Base-by-base conservation (phyloP, 2,888 invertebrate species). In the Teleiodes luculella region DNA sequence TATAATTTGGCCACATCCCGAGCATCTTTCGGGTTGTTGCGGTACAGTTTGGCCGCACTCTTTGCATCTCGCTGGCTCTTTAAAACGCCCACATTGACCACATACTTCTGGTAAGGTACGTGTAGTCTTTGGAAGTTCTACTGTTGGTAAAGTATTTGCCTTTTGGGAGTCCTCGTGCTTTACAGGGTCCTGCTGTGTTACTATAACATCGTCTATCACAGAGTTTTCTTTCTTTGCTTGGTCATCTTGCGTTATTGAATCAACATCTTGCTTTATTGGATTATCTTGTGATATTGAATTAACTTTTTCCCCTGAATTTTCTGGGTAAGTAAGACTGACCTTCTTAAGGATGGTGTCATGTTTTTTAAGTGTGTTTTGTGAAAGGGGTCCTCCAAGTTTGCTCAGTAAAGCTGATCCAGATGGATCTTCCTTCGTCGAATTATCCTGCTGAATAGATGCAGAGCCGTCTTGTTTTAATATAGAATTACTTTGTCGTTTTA, bases 1-100 rank as follows among this genome's bases (percentile, higher is more conserved):
- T 20, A 48, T 16, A 20, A 48, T 20, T 13, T 48, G 48, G 20
- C 48, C 48, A 35, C 48, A 48, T 2, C 20, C 48, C n/a, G 18
- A 35, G 13, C 48, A 48, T 35, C 16, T 20, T 20, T 48, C 20
- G 2, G 35, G 35, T 6, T 35, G 4, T 10, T 33, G 35, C 33
- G 18, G 14, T 13, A 48, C n/a, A 10, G 20, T 11, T 35, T 48
- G 48, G 18, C 48, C 48, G 13, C 48, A 48, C 6, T 35, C 18
- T 20, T 33, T 33, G 18, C 48, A 48, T 48, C 5, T 16, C 0
- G 35, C 20, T 20, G 48, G 46, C 14, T 30, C 14, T 18, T 13
- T 33, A 16, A n/a, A 20, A 10, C 35, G 47, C 1, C 47, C 47
- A 14, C 47, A 47, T 33, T 47, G 14, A 11, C 11, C 16, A 35